Evolutionary conservation across 2,888 invertebrate species (phyloP), one percentile per base, ranked within the genome.

Genomic region (Caradrina clavipalpis): DNA sequence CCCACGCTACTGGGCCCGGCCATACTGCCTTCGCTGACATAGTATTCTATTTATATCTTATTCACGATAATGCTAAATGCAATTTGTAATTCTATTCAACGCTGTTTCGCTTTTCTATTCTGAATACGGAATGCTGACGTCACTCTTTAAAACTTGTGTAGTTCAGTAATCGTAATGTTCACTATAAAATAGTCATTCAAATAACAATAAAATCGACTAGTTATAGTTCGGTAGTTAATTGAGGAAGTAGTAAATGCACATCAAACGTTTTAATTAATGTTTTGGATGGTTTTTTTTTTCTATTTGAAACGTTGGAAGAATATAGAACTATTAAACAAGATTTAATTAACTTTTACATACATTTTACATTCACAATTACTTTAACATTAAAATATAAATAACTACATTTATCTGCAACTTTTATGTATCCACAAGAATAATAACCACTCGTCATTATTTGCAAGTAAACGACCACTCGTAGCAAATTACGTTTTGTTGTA

Each of bases 11-110:
- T 49, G 26, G 69, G 39, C 68, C 54, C 49, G 61, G 57, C 39
- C 22, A 49, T 51, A 75, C 73, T 69, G 73, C 82, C 83, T 78
- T 75, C 67, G 73, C 76, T 78, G 71, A 82, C 76, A 81, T 77
- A 79, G 63, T 76, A 73, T 69, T 78, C 86, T 87, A 87, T 87
- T 86, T 87, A 82, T 87, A 87, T 79, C 74, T 76, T 76, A 78
- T 77, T 83, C 81, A 83, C 80, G 76, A 83, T 84, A 81, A 79
- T 79, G 77, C 60, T 77, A 79, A 83, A 79, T 79, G 59, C 69
- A 84, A 71, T 75, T 83, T 82, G 70, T 81, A 73, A 83, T 83
- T 82, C 84, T 85, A 76, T 79, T 75, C 81, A 66, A 64, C 72
- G 35, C 39, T 31, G 57, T 69, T 73, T 73, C 63, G 65, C 39